phyloP scores from a whole-genome alignment of 2,888 invertebrate species.

The Ligdia adustata region DNA sequence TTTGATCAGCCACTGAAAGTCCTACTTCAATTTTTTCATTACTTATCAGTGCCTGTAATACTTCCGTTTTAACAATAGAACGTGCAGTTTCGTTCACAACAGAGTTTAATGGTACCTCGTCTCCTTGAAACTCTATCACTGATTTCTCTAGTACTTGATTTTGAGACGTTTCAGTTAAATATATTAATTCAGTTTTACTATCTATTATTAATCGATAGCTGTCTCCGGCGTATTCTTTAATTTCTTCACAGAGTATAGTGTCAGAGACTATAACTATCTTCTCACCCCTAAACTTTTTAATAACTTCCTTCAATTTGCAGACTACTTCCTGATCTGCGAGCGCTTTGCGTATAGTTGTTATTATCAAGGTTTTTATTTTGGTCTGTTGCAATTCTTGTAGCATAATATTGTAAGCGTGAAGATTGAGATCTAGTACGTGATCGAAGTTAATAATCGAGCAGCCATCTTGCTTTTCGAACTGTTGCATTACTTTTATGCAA shows the following conservation, averaged over 20 bases:
- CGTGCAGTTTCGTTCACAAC: slow-evolving; percentile 38
- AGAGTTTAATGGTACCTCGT: slow-evolving; percentile 34
- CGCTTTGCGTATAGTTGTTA: slow-evolving; percentile 45
- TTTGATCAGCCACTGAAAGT: slow-evolving; percentile 31
- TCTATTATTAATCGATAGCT: slow-evolving; percentile 34
- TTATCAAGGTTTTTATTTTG: slow-evolving; percentile 37
- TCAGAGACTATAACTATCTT: slow-evolving; percentile 42
- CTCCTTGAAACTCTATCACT: slow-evolving; percentile 43
- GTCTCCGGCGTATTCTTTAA: slow-evolving; percentile 19
- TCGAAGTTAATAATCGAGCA: slow-evolving; percentile 47
- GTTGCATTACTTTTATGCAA: slow-evolving; percentile 46
- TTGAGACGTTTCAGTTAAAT: slow-evolving; percentile 40
- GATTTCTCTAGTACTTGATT: slow-evolving; percentile 34
- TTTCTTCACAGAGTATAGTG: slow-evolving; percentile 28
- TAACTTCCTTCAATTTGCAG: slow-evolving; percentile 39
- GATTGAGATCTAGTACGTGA: slow-evolving; percentile 43
- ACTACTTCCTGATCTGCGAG: slow-evolving; percentile 32
- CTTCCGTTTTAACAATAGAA: slow-evolving; percentile 37
- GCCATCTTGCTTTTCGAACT: slow-evolving; percentile 28
- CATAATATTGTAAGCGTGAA: slow-evolving; percentile 43
- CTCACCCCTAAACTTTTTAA: slow-evolving; percentile 32
- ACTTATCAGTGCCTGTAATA: slow-evolving; percentile 40
- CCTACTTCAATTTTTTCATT: slow-evolving; percentile 46
- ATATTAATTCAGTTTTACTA: slow-evolving; percentile 31
- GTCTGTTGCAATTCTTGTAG: slow-evolving; percentile 41